Evolutionary conservation across 1,140 invertebrate species (phyloP).

Genomic region (Triops longicaudatus): DNA sequence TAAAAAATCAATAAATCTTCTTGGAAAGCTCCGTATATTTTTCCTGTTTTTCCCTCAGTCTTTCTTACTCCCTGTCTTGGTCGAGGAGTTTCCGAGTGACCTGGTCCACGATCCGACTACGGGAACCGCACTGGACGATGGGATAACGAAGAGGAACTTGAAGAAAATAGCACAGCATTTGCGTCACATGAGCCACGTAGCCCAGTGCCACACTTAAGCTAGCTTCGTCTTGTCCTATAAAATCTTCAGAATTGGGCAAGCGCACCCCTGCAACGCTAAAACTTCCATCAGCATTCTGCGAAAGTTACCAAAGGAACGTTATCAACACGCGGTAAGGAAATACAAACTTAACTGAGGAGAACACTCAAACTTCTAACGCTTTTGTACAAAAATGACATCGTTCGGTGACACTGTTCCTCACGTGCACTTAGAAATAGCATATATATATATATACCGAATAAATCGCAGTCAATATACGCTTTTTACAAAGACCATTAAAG

Average conservation of each 20-base stretch:
- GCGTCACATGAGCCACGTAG: slow-evolving; percentile 66
- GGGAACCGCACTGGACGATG: slow-evolving; percentile 62
- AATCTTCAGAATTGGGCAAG: slow-evolving; percentile 62
- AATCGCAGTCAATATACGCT: too few relatives aligned
- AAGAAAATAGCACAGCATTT: slow-evolving; percentile 69
- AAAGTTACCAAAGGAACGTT: slow-evolving; percentile 24
- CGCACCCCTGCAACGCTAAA: slow-evolving; percentile 60
- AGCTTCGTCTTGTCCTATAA: slow-evolving; percentile 52
- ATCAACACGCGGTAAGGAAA: too few relatives aligned
- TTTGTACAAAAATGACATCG: too few relatives aligned
- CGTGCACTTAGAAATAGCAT: too few relatives aligned
- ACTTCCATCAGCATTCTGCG: slow-evolving; percentile 46
- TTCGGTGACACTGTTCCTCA: too few relatives aligned
- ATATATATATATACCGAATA: too few relatives aligned
- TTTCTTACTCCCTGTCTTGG: slow-evolving; percentile 61
- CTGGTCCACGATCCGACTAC: slow-evolving; percentile 65
- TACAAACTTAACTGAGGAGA: too few relatives aligned
- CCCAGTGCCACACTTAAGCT: slow-evolving; percentile 66
- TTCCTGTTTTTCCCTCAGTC: neutral
- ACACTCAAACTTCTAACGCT: too few relatives aligned
- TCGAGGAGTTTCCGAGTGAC: slow-evolving; percentile 60
- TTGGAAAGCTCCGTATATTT: slow-evolving; percentile 3
- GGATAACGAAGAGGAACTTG: slow-evolving; percentile 72
- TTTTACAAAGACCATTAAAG: too few relatives aligned
- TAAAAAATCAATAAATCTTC: slow-evolving; percentile 6